Evolutionary conservation across 2,888 invertebrate genomes (phyloP), one percentile per base, ranked within the genome.

Genomic region (Deroplatys truncata): DNA sequence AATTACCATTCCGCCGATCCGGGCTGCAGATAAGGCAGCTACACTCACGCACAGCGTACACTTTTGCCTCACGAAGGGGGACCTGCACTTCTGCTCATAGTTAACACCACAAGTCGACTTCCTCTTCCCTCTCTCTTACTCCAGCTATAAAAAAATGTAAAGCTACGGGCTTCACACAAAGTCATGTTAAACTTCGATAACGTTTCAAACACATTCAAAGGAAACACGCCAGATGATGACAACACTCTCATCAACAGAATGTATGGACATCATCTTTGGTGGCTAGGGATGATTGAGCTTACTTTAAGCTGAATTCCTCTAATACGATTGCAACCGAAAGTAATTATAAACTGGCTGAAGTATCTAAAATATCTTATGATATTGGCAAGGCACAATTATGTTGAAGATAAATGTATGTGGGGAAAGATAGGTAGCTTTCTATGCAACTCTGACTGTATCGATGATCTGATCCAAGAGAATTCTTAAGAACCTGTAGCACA

Each of bases 1-100:
- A 87, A 87, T 87, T 87, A 87, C 87, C 35, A 87, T 35, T 87
- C 83, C 28, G 87, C 56, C 35, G 87, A 87, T 87, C 82, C 13
- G 15, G 28, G 35, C 49, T 35, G 82, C 28, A 83, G 83, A 83
- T 83, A 87, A 87, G 56, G 20, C 25, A 72, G 56, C 56, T 20
- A 72, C 56, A 72, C 56, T 72, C 56, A 72, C 56, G 56, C 56
- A 72, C 56, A 72, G 56, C 56, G 56, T 72, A 72, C 56, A 72
- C 56, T 72, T 72, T 72, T 20, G 56, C 56, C 56, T 72, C 56
- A 72, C 56, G 56, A 72, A 72, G 56, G 56, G 56, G 56, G 84
- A n/a, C 31, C 35, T 85, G 43, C 84, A 85, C 35, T 31, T 85
- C 84, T 85, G 35, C n/a, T 35, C 31, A 85, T 35, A 85, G 28